These are phyloP conservation scores for Physeter macrocephalus DNA, from an alignment of 2,113 vertebrate species.

Conservation along the genomic window DNA sequence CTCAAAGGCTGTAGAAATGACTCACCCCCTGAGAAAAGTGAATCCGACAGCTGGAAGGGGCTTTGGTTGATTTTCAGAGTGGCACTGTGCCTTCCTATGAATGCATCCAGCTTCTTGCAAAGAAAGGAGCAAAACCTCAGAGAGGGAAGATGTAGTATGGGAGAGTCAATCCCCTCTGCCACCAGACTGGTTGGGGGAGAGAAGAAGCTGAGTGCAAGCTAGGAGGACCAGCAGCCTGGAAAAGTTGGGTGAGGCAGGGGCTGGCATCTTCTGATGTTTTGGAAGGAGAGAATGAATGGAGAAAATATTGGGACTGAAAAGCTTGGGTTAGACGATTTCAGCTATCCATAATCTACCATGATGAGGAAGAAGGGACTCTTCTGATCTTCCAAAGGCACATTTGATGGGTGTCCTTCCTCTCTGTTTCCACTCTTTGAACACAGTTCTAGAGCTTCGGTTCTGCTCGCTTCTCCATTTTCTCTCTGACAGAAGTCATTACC, in stretches of 20 bases:
- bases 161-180: not conserved
- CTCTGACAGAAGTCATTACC: not conserved
- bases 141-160: not conserved
- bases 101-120: not conserved
- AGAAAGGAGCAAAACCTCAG: not conserved
- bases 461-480: not conserved
- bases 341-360: not conserved
- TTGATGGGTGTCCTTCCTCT: not conserved
- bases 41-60: not conserved
- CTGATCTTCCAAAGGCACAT: not conserved
- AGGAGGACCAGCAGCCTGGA: not conserved
- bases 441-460: not conserved
- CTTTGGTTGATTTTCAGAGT: not conserved
- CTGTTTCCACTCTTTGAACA: not conserved
- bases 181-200: not conserved
- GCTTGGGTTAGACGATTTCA: not conserved
- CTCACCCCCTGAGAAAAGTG: not conserved
- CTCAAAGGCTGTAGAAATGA: slow-evolving; percentile 30
- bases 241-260: not conserved
- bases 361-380: not conserved
- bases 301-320: not conserved
- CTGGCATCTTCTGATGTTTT: not conserved
- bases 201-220: not conserved
- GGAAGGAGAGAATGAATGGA: not conserved
- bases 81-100: not conserved